These are phyloP conservation scores for Bradynema listronoti DNA, from an alignment of 1,140 invertebrate genomes.

Conservation along the genomic window DNA sequence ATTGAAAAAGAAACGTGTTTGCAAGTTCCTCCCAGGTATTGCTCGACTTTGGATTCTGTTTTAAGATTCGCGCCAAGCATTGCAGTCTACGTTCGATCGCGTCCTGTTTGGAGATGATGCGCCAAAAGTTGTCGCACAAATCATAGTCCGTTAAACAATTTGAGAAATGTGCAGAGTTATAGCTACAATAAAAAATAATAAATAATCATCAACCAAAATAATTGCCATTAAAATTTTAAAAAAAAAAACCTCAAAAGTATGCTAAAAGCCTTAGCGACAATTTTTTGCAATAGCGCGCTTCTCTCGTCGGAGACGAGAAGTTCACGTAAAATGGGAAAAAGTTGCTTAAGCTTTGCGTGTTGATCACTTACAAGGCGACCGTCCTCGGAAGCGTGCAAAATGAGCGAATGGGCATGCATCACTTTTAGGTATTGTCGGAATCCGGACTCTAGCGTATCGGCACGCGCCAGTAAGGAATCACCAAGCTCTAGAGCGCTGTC, in stretches of 20 bases:
- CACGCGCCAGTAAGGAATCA: constrained; percentile 17
- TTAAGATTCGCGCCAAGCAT: constrained; percentile 23
- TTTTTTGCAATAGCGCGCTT: constrained; percentile 24
- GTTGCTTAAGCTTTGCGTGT: constrained; percentile 18
- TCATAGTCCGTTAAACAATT: background rate
- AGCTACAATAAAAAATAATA: constrained; percentile 21
- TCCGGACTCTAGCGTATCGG: constrained; percentile 4
- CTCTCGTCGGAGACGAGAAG: background rate
- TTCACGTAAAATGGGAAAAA: constrained; percentile 12
- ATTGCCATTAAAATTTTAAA: background rate
- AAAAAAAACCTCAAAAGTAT: constrained; percentile 20
- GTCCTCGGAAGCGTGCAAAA: constrained; percentile 18
- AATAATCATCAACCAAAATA: constrained; percentile 20
- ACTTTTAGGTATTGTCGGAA: constrained; percentile 6
- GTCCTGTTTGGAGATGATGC: constrained; percentile 20
- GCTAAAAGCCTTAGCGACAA: constrained; percentile 18
- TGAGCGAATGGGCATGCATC: constrained; percentile 23
- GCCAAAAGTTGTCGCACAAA: constrained; percentile 10
- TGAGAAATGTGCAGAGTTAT: constrained; percentile 18
- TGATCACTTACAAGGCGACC: constrained; percentile 6
- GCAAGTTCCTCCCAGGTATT: constrained; percentile 39
- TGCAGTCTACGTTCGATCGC: constrained; percentile 18
- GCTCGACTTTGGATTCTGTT: constrained; percentile 10
- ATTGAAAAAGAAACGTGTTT: constrained; percentile 30
- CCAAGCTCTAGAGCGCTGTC: constrained; percentile 34